Conservation (phyloP, 2,113 vertebrate genomes). For the Tonatia bakeri region DNA sequence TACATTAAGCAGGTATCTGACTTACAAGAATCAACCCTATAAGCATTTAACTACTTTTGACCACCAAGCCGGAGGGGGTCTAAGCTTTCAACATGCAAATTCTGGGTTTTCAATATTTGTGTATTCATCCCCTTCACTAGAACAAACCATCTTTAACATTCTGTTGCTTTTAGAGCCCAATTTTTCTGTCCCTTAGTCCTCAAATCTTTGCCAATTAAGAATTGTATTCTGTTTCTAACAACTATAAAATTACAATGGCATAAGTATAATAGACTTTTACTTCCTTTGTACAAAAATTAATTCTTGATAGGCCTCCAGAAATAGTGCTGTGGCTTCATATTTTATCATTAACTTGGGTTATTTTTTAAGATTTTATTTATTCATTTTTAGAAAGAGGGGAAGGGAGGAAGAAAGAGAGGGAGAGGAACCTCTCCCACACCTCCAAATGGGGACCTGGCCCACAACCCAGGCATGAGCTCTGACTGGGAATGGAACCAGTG, state of each 20-base stretch:
- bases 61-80: not conserved
- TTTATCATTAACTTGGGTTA: not conserved
- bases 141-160: not conserved
- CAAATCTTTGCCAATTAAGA: not conserved
- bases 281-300: not conserved
- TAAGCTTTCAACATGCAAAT: not conserved
- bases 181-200: not conserved
- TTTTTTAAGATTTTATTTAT: too few species aligned
- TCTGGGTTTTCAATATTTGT: not conserved
- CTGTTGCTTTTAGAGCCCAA: not conserved
- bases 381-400: too few species aligned
- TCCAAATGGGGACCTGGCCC: too few species aligned
- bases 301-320: not conserved
- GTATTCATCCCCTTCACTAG: not conserved
- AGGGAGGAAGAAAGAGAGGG: too few species aligned
- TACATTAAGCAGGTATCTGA: not conserved
- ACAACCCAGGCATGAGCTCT: too few species aligned
- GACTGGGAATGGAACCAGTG: too few species aligned
- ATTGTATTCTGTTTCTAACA: not conserved
- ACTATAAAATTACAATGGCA: not conserved
- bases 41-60: not conserved
- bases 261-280: not conserved
- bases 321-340: not conserved
- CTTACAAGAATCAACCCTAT: not conserved
- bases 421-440: too few species aligned